Base-by-base conservation (phyloP, 37 sponge, comb jelly and placozoan genomes). In the Petrosia ficiformis region DNA sequence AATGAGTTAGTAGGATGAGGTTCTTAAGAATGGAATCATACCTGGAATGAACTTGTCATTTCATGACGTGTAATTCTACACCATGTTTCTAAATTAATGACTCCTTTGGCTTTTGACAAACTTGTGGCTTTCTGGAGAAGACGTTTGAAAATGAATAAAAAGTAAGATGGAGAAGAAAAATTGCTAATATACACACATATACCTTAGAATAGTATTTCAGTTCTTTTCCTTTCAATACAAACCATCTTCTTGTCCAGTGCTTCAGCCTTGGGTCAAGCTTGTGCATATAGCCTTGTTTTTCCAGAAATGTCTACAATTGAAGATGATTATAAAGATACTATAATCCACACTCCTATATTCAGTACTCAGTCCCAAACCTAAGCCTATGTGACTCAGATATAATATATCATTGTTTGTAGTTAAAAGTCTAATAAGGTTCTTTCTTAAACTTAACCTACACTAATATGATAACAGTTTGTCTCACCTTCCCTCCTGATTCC, bases 61-160 rank as follows among this genome's bases (percentile, higher is more conserved):
- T 42, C 42, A 38, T 39, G 33, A 2, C 70, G 39, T 1, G 76
- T 42, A 21, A 86, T 68, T 44, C 71, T 79, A 68, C 87, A 86
- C 81, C 87, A 86, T 3, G 29, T 36, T 70, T 69, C 70, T 6
- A 86, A 70, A 40, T 74, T 75, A 39, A 86, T 79, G 54, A 70
- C 39, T 0, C 69, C 70, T 10, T 59, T 74, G 0, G 69, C 61
- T 41, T 65, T 30, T 8, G 25, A 48, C 54, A 14, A n/a, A n/a
- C n/a, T 48, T 48, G 54, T 14, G 14, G 14, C 54, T 48, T 48
- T 48, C 54, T 48, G 54, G 8, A 48, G 14, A 48, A 14, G 14
- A 48, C 8, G 54, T n/a, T n/a, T n/a, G n/a, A n/a, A n/a, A n/a
- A n/a, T n/a, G n/a, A n/a, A n/a, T n/a, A n/a, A n/a, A n/a, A n/a